Evolutionary conservation across 2,797 vertebrate genomes (phyloP), one percentile per base, ranked within the genome.

Genomic region (Distichodus sexfasciatus): DNA sequence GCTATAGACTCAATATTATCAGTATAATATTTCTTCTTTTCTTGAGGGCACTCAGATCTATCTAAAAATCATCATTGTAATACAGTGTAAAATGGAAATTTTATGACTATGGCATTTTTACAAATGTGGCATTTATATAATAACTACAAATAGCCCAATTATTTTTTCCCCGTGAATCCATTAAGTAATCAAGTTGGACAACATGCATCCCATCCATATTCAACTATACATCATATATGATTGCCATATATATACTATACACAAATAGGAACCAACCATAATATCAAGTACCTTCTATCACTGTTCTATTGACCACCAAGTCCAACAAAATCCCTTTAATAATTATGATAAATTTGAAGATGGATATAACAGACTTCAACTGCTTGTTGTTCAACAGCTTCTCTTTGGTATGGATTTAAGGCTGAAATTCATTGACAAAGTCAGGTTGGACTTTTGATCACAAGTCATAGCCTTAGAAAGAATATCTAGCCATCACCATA

Each of bases 371-470:
- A 15, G 59, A 75, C 83, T 75, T 78, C 87, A 84, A 86, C 84
- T 82, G 85, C 80, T 78, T 84, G 64, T 79, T 79, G 81, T 84
- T 74, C 72, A 82, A 86, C 78, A 81, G 82, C 82, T 86, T 77
- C 75, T 90, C 91, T 92, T 91, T 90, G 91, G 90, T 87, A 88
- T 87, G 88, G 87, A 90, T 80, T 85, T 89, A 87, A 90, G 89
- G 86, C 87, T 81, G 81, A 81, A 79, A 83, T 71, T 82, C 79
- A 79, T 79, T 84, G 78, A 80, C 62, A 69, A 79, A 68, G 75
- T 64, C 14, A 74, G 44, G 67, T 80, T 81, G 72, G 62, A 61
- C 33, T 72, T 81, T 79, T 75, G 72, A 84, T 82, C 81, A 82
- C 83, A 67, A 83, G 84, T 72, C 40, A 19, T 31, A 47, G 60